These are phyloP conservation scores for Coelopa frigida DNA, from an alignment of 1,140 invertebrate genomes.

Conservation along the genomic window DNA sequence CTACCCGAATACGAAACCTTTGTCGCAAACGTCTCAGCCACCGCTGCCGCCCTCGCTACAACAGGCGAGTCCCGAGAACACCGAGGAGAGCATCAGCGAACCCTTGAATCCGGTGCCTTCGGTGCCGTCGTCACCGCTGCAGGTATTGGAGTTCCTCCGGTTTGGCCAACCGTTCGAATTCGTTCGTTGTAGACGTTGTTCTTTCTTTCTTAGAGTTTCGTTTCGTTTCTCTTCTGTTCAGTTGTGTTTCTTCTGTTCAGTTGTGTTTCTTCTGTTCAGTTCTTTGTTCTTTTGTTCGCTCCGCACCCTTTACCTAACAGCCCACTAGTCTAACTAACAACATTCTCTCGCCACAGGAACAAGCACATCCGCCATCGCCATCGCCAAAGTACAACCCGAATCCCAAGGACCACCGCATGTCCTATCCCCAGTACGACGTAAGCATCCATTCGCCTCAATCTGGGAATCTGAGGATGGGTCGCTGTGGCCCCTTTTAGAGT, in stretches of 20 bases:
- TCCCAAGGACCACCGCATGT: constrained; percentile 40
- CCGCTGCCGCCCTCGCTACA: no score
- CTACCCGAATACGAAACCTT: no score
- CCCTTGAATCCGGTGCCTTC: constrained; percentile 14
- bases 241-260: neutral
- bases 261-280: neutral
- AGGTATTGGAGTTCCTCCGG: constrained; percentile 14
- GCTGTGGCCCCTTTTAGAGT: no score
- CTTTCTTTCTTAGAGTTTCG: constrained; percentile 2
- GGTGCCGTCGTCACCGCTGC: constrained; percentile 18
- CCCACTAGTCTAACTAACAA: neutral
- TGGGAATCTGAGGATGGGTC: no score
- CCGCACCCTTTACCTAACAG: neutral
- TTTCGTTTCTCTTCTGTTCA: constrained; percentile 4
- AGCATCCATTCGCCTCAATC: constrained; percentile 19
- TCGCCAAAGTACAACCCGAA: constrained; percentile 42
- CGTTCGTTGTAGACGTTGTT: neutral
- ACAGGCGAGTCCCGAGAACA: constrained; percentile 18
- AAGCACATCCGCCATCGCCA: constrained; percentile 28
- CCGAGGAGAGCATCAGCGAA: constrained; percentile 18
- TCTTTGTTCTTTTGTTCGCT: neutral
- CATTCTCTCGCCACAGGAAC: constrained; percentile 24
- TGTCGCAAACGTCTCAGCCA: no score
- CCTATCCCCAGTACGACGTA: constrained; percentile 43
- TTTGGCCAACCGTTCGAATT: neutral